These are phyloP conservation scores for Microcebus jonahi DNA, from an alignment of 2,113 vertebrate genomes.

Conservation along the genomic window DNA sequence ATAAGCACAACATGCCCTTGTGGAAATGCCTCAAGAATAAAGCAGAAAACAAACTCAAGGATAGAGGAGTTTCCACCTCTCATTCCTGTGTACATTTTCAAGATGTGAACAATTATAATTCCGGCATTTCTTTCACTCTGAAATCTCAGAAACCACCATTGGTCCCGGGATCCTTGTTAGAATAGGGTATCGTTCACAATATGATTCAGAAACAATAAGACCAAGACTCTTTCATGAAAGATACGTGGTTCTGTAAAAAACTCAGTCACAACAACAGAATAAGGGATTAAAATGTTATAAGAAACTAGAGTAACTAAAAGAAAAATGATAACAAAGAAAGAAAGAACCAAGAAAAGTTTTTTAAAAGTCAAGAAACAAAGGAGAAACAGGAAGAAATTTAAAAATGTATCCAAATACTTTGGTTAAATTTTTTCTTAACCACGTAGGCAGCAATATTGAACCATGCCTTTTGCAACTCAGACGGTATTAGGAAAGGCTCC, in stretches of 20 bases:
- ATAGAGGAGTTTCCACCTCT: background rate
- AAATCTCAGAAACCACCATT: conserved; percentile 4
- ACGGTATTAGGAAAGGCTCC: background rate
- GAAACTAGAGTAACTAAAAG: background rate
- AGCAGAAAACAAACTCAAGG: background rate
- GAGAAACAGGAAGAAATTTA: background rate
- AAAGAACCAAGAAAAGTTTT: background rate
- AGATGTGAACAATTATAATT: background rate
- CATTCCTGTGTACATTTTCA: background rate
- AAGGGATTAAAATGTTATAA: background rate
- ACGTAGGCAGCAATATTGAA: background rate
- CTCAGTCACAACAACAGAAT: background rate
- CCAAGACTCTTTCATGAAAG: conserved; percentile 5
- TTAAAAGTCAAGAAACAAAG: background rate
- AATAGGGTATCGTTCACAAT: background rate
- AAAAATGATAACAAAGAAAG: background rate
- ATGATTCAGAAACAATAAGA: background rate
- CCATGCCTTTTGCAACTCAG: background rate
- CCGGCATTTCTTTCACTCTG: background rate
- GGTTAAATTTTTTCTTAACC: background rate
- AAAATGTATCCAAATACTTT: background rate
- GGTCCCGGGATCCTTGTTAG: background rate
- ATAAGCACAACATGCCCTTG: background rate
- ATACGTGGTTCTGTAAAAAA: background rate
- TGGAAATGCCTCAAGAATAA: background rate